Percentiles rank a stretch among this genome's conserved stretches.
These are phyloP conservation scores for Aphelinus certus DNA, from an alignment of 1,140 invertebrate genomes.

Conservation along the genomic window DNA sequence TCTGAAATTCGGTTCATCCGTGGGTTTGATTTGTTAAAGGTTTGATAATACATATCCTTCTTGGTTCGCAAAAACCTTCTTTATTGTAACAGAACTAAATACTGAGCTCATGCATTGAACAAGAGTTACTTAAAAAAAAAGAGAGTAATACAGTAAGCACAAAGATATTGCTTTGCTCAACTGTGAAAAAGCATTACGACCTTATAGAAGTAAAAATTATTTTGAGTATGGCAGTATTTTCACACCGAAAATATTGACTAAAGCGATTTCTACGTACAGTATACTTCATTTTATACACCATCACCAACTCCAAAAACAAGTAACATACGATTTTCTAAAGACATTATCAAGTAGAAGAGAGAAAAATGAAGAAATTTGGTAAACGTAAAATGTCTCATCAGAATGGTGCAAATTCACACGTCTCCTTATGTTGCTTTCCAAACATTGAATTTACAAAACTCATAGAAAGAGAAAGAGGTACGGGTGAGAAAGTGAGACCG, in stretches of 20 bases:
- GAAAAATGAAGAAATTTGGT: slow-evolving; percentile 12
- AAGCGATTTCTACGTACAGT: slow-evolving; percentile 20
- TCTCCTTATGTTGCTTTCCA: slow-evolving; percentile 2
- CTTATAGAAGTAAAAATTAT: slow-evolving; percentile 31
- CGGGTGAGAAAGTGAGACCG: slow-evolving; percentile 13
- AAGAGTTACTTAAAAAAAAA: slow-evolving; percentile 41
- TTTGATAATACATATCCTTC: slow-evolving; percentile 20
- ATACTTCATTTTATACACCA: slow-evolving; percentile 29
- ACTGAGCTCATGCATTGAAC: slow-evolving; percentile 37
- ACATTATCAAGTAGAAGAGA: slow-evolving; percentile 5
- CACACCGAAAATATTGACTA: slow-evolving; percentile 34
- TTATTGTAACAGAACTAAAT: slow-evolving; percentile 30
- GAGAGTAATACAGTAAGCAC: slow-evolving; percentile 43
- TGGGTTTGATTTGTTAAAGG: background rate
- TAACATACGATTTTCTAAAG: slow-evolving; percentile 2
- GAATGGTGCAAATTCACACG: background rate
- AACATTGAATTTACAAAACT: slow-evolving; percentile 18
- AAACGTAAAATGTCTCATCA: slow-evolving; percentile 16
- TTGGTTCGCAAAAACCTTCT: slow-evolving; percentile 12
- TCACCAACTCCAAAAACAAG: slow-evolving; percentile 25
- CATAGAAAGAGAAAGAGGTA: background rate
- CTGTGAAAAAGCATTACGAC: slow-evolving; percentile 45
- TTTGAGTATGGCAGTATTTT: slow-evolving; percentile 30
- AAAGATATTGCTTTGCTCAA: slow-evolving; percentile 43
- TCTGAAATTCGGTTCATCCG: background rate